These are phyloP conservation scores for Drosophila tsacasi DNA, from an alignment of 1,140 invertebrate genomes.

Conservation along the genomic window DNA sequence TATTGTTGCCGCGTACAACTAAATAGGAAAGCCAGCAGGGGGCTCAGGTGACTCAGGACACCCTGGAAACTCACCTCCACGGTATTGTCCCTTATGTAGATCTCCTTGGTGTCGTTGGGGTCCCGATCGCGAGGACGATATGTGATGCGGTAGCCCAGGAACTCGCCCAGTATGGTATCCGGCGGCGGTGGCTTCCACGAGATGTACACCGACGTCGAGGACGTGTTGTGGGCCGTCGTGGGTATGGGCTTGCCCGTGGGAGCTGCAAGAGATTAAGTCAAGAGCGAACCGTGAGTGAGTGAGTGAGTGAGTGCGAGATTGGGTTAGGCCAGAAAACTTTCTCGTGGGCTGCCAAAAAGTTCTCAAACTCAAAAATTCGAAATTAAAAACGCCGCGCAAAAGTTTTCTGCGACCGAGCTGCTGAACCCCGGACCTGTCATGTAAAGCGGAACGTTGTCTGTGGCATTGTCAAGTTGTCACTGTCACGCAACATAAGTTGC, in stretches of 20 bases:
- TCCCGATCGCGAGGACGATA: slow-evolving; percentile 88
- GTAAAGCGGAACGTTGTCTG: slow-evolving; percentile 72
- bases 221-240: slow-evolving; percentile 90
- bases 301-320: slow-evolving; percentile 3
- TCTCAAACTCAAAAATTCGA: slow-evolving; percentile 74
- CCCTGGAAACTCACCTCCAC: slow-evolving; percentile 87
- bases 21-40: slow-evolving; percentile 19
- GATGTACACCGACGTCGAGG: slow-evolving; percentile 89
- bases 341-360: slow-evolving; percentile 37
- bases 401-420: slow-evolving; percentile 40
- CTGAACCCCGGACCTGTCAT: slow-evolving; percentile 40
- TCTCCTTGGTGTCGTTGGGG: slow-evolving; percentile 88
- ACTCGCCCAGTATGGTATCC: slow-evolving; percentile 91
- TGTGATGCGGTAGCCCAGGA: slow-evolving; percentile 90
- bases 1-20: slow-evolving; percentile 50
- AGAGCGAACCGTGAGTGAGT: slow-evolving; percentile 18
- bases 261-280: slow-evolving; percentile 86
- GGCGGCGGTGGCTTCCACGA: slow-evolving; percentile 90
- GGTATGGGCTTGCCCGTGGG: slow-evolving; percentile 91
- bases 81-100: slow-evolving; percentile 89
- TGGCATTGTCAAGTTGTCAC: slow-evolving; percentile 83
- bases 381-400: slow-evolving; percentile 76
- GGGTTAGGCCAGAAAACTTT: slow-evolving; percentile 57
- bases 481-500: slow-evolving; percentile 84
- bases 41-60: background rate